A percentile compares a stretch with the other conserved stretches of the same genome.
Conservation (phyloP, 2,888 invertebrate species). For the Platycheirus albimanus region DNA sequence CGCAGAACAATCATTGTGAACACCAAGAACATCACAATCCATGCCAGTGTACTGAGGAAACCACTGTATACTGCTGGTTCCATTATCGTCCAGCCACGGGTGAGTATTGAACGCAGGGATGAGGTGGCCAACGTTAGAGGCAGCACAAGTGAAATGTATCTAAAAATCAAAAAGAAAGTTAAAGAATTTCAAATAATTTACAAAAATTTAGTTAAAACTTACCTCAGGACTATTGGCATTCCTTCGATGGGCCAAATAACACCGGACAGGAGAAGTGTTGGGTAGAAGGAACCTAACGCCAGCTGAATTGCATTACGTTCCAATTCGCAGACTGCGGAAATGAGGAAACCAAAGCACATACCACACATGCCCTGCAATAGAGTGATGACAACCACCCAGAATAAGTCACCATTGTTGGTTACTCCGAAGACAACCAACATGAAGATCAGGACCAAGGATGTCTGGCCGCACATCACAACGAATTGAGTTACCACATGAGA, state of each 20-base stretch:
- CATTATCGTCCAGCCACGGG: slow-evolving; percentile 92
- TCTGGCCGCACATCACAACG: slow-evolving; percentile 97
- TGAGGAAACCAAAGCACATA: slow-evolving; percentile 98
- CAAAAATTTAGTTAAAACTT: slow-evolving; percentile 52
- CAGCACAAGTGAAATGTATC: slow-evolving; percentile 91
- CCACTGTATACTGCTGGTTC: slow-evolving; percentile 94
- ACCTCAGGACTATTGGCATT: slow-evolving; percentile 92
- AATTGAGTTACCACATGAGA: slow-evolving; percentile 97
- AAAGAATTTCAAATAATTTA: not conserved
- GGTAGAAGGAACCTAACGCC: slow-evolving; percentile 97
- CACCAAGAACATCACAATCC: slow-evolving; percentile 92
- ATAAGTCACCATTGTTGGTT: slow-evolving; percentile 93
- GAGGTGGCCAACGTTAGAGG: slow-evolving; percentile 97
- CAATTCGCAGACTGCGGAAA: slow-evolving; percentile 95
- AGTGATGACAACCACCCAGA: slow-evolving; percentile 92
- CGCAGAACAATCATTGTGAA: slow-evolving; percentile 91
- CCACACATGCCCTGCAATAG: slow-evolving; percentile 96
- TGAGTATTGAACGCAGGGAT: slow-evolving; percentile 92
- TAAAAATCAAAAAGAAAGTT: slow-evolving; percentile 67
- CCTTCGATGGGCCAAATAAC: slow-evolving; percentile 99
- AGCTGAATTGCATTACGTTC: slow-evolving; percentile 96
- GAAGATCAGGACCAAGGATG: slow-evolving; percentile 93
- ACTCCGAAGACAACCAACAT: slow-evolving; percentile 96
- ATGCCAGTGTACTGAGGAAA: slow-evolving; percentile 91
- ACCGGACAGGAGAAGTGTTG: slow-evolving; percentile 94